Base-by-base conservation (phyloP, 2,113 vertebrate genomes). In the Syrmaticus mikado region DNA sequence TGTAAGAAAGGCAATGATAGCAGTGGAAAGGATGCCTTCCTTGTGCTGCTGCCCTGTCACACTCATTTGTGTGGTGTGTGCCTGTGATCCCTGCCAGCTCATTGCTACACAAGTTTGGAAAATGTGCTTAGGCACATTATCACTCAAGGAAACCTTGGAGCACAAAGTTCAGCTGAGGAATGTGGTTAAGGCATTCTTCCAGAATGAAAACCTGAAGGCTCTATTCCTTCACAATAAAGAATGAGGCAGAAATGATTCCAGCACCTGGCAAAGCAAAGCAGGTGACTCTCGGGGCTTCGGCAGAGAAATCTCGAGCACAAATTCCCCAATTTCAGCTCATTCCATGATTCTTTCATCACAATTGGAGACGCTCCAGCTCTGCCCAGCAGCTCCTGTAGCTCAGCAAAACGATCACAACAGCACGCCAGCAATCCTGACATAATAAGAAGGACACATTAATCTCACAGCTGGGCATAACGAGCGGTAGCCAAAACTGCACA, bases 391-490 rank as follows among this genome's bases (percentile, higher is more conserved):
- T 94, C 92, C 88, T 28, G 71, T 50, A 73, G 94, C 90, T 95
- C 84, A 80, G 89, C 75, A 81, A 48, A 96, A 91, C 2, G 53
- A 92, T 83, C 81, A 43, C 90, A 92, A 36, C 90, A 93, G 93
- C 92, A 71, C 0, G 83, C 81, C 86, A 94, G 84, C 76, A 92
- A 95, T 90, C 89, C 89, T 94, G 88, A 90, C 93, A 94, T 88
- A 88, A 95, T 73, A 65, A 79, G 87, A 94, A 70, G 68, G 93
- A 92, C 90, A 96, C 92, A n/a, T 95, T 95, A 93, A 95, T 96
- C 92, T 95, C 96, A 76, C 96, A 96, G 95, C 92, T 96, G 96
- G 96, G 81, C 78, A 5, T 27, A 77, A 25, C 81, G 8, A 55
- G 64, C 4, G 1, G 19, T 11, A 16, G 90, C 81, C 81, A 89